Base-by-base conservation (phyloP, 1,140 invertebrate genomes). In the Trinorchestia longiramus region DNA sequence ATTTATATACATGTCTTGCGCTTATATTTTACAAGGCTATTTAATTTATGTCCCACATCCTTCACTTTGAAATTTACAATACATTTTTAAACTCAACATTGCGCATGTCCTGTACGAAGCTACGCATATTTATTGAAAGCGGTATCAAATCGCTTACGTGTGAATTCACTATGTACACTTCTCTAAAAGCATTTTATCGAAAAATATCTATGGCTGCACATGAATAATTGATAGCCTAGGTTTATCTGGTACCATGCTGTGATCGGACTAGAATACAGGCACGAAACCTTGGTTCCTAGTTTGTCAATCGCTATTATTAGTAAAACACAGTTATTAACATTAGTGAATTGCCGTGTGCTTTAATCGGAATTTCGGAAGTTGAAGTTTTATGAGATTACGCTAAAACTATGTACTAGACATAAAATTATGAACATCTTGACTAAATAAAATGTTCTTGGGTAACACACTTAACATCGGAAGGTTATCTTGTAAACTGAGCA, bases 1-100 rank as follows among this genome's bases (percentile, higher is more conserved):
- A 77, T 77, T 77, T 77, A 77, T 77, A 77, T 77, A 77, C 62
- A 77, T 77, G 62, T 77, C 62, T 77, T 77, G 62, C 62, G 62
- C 62, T 77, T 77, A 77, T 77, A 77, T 77, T 77, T 77, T 77
- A 77, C 62, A 77, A 77, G 36, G 62, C 62, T 77, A 77, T 77
- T 77, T 77, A 77, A 77, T 23, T 23, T 77, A 77, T 77, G 62
- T 77, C 47, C 47, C 19, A 11, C 47, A 53, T 53, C 28, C 62
- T 77, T 77, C 62, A 23, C 62, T 77, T 77, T 77, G 62, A 15
- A 77, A 77, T 28, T 28, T 77, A 36, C 15, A 77, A 36, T 77
- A 77, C 15, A 77, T 28, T 15, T 77, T 77, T 36, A 77, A 19
- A 28, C 28, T 77, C 15, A 77, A 77, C 62, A 19, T 77, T 77